Evolutionary conservation across 30 jellyfish, hydroid and myxozoan genomes (phyloP), one percentile per base, ranked within the genome.

Genomic region (Aurelia aurita complex sp. Pacific): DNA sequence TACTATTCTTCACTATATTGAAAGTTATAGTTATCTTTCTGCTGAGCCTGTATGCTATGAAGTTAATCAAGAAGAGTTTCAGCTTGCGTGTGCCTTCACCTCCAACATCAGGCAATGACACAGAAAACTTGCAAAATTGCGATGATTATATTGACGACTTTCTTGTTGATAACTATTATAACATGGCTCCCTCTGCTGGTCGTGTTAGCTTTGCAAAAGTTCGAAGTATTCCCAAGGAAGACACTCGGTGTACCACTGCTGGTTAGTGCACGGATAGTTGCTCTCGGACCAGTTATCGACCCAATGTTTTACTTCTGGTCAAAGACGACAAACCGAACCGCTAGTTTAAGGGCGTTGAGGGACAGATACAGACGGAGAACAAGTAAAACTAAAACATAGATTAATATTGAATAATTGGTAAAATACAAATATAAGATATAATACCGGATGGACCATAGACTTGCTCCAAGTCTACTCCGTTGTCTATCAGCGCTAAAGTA

Each of bases 261-360:
- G 51, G 57, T 73, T 33, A 29, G 78, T 18, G 67, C 36, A n/a
- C 72, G 93, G 14, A 18, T 74, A 15, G 77, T 84, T 51, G 63
- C 61, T 60, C 74, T 84, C 36, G 85, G 85, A 19, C 93, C 93
- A 10, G 5, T 84, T 13, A 35, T 73, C 43, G 93, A 84, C 40
- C 93, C 93, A 11, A 15, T 84, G 11, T 84, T 84, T 67, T 84
- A 84, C 64, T 84, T 84, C 36, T 84, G 93, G 93, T 84, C 93
- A 1, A 73, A 68, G 69, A 69, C 43, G 62, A 54, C 82, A 16
- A 66, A 52, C 64, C 54, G 52, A 19, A 72, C 43, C 53, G 15
- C 70, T 12, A 54, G 23, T 54, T 17, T 43, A 74, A 74, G 57
- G 29, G 57, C 14, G 7, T 18, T 42, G 13, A 11, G 81, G 65